Base-by-base conservation (phyloP, 1,140 invertebrate genomes). In the Colletes latitarsis region DNA sequence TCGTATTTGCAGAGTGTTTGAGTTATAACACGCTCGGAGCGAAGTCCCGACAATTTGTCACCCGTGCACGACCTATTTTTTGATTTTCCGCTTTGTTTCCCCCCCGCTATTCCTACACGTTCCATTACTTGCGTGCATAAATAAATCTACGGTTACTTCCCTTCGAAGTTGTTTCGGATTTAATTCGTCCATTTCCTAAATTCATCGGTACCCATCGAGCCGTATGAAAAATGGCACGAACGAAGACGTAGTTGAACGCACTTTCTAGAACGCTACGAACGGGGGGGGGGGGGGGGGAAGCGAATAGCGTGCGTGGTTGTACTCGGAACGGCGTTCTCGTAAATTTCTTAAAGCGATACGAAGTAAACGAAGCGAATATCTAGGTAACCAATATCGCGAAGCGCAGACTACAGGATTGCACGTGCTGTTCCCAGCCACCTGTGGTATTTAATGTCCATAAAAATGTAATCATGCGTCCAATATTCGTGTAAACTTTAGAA, bases 11-110 rank as follows among this genome's bases (percentile, higher is more conserved):
- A 41, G 43, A 21, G 5, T 19, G 57, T 71, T 71, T 63, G 58
- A 53, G 46, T 63, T 77, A 71, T 77, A 71, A 71, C 76, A 39
- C 4, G n/a, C 57, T 71, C 10, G 57, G 30, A 72, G n/a, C 14
- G 39, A 62, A 70, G 14, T 46, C n/a, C 70, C 68, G 57, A 71
- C 71, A 72, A 78, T 78, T 78, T 55, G 58, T 78, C 76, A 63
- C 15, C 58, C 30, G 12, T 2, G 1, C 14, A 3, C 49, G 68
- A 72, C 75, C 75, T 10, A 77, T 55, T 77, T 69, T 19, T 62
- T 6, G 30, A 62, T 57, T 52, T 19, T n/a, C 1, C 21, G 21
- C 43, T 49, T 52, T 63, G n/a, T 39, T 46, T 41, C 49, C 19
- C n/a, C 17, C 6, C 1, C 53, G 53, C 15, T 19, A 17, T 43